Evolutionary conservation across 2,113 vertebrate genomes (phyloP).

Genomic region (Narcine bancroftii): DNA sequence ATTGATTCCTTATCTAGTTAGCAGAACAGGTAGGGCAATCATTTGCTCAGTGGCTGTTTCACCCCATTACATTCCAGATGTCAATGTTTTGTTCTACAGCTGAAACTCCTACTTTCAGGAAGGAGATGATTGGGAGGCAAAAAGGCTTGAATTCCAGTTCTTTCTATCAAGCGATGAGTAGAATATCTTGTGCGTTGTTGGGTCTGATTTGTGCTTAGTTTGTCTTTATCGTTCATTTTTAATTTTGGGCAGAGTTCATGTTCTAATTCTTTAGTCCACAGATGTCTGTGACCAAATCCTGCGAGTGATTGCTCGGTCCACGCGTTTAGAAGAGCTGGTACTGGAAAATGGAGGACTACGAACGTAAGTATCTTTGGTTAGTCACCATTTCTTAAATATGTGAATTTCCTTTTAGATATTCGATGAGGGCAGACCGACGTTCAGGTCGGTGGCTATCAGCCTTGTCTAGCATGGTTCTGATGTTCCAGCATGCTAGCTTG

Average conservation of each 20-base stretch:
- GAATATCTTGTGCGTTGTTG: neutral
- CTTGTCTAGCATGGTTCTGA: too few relatives aligned
- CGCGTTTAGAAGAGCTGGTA: constrained; percentile 80
- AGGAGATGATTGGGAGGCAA: neutral
- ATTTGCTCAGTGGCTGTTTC: neutral
- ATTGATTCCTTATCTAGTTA: neutral
- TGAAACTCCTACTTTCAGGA: neutral
- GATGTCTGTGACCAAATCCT: constrained; percentile 94
- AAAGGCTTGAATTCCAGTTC: neutral
- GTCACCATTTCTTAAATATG: neutral
- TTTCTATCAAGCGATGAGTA: neutral
- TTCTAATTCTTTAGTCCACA: constrained; percentile 60
- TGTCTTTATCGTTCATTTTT: constrained; percentile 40
- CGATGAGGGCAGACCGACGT: too few relatives aligned
- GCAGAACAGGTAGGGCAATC: neutral
- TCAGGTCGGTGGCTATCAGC: too few relatives aligned
- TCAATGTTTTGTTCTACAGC: neutral
- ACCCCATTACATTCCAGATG: neutral
- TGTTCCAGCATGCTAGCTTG: too few relatives aligned
- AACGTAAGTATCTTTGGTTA: constrained; percentile 63
- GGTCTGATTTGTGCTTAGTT: neutral
- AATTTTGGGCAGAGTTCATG: neutral
- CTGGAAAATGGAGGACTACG: constrained; percentile 90
- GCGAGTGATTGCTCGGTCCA: constrained; percentile 81
- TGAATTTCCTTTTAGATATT: neutral